Evolutionary conservation across 2,797 vertebrate species (phyloP).

Genomic region (Acridotheres tristis): DNA sequence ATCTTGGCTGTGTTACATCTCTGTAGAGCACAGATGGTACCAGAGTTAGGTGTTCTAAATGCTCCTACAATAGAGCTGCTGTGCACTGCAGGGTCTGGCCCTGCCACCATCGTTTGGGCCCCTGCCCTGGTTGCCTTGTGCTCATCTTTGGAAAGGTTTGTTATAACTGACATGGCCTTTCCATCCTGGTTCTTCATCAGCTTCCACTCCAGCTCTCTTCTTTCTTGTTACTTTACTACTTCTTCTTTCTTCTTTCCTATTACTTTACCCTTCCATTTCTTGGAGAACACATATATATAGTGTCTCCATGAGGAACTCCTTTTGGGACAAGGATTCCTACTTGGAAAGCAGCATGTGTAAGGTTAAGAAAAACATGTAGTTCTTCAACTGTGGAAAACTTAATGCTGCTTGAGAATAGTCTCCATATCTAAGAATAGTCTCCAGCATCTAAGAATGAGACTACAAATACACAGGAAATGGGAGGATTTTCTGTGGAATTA

Average conservation of each 20-base stretch:
- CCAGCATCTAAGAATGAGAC: neutral
- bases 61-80: neutral
- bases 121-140: neutral
- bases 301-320: neutral
- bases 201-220: neutral
- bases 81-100: neutral
- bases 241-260: neutral
- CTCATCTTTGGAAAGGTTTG: neutral
- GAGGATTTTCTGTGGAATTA: neutral
- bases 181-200: neutral
- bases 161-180: neutral
- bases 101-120: neutral
- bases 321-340: neutral
- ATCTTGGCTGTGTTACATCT: neutral
- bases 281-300: neutral
- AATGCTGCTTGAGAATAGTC: neutral
- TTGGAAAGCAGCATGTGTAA: neutral
- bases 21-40: neutral
- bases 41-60: neutral
- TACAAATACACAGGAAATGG: neutral
- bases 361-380: neutral
- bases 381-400: neutral
- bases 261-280: neutral
- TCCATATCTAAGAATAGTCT: neutral
- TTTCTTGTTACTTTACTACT: neutral